phyloP scores from a whole-genome alignment of 2,113 vertebrate species.

The Nestor notabilis region DNA sequence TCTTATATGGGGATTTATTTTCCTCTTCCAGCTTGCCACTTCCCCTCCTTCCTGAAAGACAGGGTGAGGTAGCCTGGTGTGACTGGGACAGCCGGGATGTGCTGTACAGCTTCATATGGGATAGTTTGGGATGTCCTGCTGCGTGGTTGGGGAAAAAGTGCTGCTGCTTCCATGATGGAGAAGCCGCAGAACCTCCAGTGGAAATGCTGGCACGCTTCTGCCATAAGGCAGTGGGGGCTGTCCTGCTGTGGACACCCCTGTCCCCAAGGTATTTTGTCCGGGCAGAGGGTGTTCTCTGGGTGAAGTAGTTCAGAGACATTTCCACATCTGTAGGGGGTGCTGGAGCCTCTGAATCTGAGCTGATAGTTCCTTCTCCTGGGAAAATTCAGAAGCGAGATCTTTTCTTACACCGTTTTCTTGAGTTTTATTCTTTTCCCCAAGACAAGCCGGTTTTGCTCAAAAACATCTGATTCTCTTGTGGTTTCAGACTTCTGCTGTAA shows the following conservation, averaged over 20 bases:
- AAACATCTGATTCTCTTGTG: neutral
- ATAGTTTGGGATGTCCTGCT: neutral
- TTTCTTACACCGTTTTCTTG: neutral
- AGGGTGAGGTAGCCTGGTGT: neutral
- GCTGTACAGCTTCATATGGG: fast-evolving
- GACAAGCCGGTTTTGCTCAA: neutral
- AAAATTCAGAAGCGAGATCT: neutral
- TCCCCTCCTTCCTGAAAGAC: neutral
- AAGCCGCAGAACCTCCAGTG: neutral
- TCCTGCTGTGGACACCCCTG: neutral
- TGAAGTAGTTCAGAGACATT: neutral
- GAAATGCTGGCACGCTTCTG: fast-evolving
- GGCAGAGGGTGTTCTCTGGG: neutral
- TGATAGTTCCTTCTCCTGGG: neutral
- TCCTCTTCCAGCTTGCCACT: neutral
- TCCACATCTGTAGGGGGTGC: neutral
- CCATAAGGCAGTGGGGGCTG: fast-evolving
- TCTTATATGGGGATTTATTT: conserved; percentile 17
- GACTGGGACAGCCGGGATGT: fast-evolving
- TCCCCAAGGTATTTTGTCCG: neutral
- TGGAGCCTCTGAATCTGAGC: neutral
- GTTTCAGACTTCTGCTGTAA: neutral
- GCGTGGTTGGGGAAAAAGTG: neutral
- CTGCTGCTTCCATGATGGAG: neutral
- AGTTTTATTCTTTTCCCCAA: neutral